Evolutionary conservation across 92 coral and sea anemone genomes (phyloP).

Genomic region (Anthopleura xanthogrammica): DNA sequence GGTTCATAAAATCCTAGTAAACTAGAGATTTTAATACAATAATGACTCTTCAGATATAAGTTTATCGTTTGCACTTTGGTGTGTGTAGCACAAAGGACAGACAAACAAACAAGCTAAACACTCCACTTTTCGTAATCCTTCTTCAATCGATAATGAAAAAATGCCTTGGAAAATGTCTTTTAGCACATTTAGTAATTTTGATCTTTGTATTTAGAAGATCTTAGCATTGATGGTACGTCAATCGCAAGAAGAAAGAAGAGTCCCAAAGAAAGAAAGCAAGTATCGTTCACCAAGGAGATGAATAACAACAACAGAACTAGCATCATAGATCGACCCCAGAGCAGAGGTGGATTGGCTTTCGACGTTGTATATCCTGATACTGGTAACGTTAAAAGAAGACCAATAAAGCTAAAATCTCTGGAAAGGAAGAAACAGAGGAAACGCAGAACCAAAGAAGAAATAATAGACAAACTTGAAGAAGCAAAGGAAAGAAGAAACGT

Average conservation of each 20-base stretch:
- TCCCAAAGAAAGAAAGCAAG: conserved; percentile 70
- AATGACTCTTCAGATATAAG: neutral
- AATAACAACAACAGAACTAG: conserved; percentile 59
- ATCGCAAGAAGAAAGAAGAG: conserved; percentile 71
- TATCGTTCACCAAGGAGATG: conserved; percentile 65
- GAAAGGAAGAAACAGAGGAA: conserved; percentile 74
- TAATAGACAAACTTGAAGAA: conserved; percentile 73
- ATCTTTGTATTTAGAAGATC: conserved; percentile 38
- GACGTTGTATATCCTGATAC: conserved; percentile 89
- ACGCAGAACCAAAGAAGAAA: conserved; percentile 82
- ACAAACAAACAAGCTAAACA: neutral
- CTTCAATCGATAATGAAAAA: neutral
- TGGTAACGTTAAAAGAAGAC: conserved; percentile 87
- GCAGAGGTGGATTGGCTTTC: conserved; percentile 89
- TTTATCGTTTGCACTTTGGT: neutral
- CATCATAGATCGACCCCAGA: conserved; percentile 78
- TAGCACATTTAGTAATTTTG: neutral
- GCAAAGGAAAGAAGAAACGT: conserved; percentile 84
- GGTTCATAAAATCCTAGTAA: neutral
- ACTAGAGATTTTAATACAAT: neutral
- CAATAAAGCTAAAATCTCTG: conserved; percentile 65
- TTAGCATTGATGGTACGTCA: conserved; percentile 69
- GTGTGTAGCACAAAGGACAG: neutral
- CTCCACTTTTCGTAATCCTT: neutral
- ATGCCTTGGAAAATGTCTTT: neutral